Conservation (phyloP, 2,113 vertebrate species). For the Paradisaea rubra region DNA sequence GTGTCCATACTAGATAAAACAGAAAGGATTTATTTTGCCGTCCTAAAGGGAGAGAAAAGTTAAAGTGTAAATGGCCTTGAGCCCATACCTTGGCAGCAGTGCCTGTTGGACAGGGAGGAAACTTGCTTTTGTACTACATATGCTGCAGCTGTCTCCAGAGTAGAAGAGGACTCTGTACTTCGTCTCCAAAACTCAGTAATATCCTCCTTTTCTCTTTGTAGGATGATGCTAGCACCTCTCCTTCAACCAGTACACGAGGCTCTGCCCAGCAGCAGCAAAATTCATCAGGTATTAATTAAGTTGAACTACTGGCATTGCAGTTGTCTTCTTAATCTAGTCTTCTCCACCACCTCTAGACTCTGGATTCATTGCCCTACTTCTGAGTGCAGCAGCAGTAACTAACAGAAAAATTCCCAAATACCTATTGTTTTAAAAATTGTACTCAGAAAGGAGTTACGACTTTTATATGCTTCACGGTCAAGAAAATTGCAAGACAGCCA, state of each 20-base stretch:
- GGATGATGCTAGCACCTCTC: constrained; percentile 88
- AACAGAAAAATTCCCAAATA: not conserved
- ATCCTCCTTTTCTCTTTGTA: constrained; percentile 46
- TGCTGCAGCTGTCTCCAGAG: not conserved
- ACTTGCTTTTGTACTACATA: not conserved
- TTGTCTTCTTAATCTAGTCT: not conserved
- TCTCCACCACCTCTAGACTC: not conserved
- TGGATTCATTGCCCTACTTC: not conserved
- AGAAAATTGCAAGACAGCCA: not conserved
- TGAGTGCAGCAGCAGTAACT: not conserved
- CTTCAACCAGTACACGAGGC: constrained; percentile 81
- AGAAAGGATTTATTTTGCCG: not conserved
- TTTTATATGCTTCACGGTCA: not conserved
- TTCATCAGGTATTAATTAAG: constrained; percentile 77
- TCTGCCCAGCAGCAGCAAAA: constrained; percentile 85
- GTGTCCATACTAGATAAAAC: not conserved
- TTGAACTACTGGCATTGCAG: not conserved
- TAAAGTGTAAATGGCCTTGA: not conserved
- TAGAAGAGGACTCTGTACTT: not conserved
- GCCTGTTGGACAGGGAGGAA: not conserved
- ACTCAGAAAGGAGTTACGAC: not conserved
- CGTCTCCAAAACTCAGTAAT: not conserved
- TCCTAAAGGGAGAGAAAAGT: not conserved
- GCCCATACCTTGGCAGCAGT: not conserved
- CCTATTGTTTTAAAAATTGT: not conserved